These are phyloP conservation scores for Hormaphis cornu DNA, from an alignment of 1,140 invertebrate species.

Conservation along the genomic window DNA sequence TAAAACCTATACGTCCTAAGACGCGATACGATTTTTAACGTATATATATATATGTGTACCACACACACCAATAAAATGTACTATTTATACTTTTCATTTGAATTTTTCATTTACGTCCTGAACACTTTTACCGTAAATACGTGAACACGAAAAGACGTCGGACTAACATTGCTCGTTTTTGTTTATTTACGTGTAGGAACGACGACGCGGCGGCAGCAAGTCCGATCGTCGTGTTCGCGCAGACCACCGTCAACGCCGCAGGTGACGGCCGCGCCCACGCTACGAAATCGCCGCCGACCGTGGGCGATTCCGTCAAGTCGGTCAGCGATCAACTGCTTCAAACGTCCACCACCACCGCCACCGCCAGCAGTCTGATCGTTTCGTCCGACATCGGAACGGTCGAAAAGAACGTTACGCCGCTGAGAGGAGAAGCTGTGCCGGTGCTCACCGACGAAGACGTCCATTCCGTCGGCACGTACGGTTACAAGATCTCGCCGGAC, in stretches of 20 bases:
- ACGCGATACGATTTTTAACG: not conserved
- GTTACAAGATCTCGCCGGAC: constrained; percentile 41
- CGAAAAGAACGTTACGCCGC: constrained; percentile 47
- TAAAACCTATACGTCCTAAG: not conserved
- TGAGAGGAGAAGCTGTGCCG: constrained; percentile 49
- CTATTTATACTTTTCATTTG: not conserved
- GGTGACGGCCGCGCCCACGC: constrained; percentile 28
- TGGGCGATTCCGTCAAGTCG: constrained; percentile 48
- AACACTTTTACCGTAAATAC: not conserved
- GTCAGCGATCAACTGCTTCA: constrained; percentile 47
- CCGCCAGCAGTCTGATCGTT: constrained; percentile 42
- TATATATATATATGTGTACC: not conserved
- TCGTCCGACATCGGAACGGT: constrained; percentile 50
- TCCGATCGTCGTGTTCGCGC: not conserved
- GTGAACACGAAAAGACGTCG: no score
- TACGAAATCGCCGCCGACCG: constrained; percentile 38
- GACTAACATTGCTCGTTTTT: no score
- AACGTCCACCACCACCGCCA: constrained; percentile 35
- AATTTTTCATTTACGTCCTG: not conserved
- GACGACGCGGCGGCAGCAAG: not conserved
- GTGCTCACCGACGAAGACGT: constrained; percentile 44
- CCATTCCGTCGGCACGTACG: constrained; percentile 38
- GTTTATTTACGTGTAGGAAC: not conserved
- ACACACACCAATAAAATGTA: not conserved
- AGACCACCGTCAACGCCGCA: not conserved